These are phyloP conservation scores for Odocoileus virginianus DNA, from an alignment of 2,113 vertebrate species.

Conservation along the genomic window DNA sequence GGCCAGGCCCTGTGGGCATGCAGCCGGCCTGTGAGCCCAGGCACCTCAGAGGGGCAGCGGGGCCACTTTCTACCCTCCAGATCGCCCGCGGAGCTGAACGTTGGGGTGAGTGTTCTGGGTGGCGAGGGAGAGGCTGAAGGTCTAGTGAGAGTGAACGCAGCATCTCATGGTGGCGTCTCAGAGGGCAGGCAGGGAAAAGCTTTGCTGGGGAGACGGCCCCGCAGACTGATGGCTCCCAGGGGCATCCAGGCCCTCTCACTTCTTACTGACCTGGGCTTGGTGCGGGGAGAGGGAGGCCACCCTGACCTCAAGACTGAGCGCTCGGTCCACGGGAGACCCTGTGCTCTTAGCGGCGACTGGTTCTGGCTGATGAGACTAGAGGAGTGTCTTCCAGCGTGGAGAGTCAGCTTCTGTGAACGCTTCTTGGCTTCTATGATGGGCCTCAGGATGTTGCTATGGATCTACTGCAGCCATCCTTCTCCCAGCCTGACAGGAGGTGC, in stretches of 20 bases:
- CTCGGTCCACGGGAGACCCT: not conserved
- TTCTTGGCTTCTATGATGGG: not conserved
- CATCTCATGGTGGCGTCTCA: rapidly evolving
- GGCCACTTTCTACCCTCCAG: not conserved
- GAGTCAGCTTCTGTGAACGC: not conserved
- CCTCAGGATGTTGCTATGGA: rapidly evolving
- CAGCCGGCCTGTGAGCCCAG: not conserved
- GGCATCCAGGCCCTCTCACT: not conserved
- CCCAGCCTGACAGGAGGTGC: not conserved
- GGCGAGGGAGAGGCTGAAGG: too few species aligned
- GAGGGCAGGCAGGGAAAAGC: not conserved
- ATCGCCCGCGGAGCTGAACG: not conserved
- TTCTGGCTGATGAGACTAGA: not conserved
- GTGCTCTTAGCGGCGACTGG: not conserved
- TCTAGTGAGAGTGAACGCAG: rapidly evolving
- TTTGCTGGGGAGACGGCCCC: not conserved
- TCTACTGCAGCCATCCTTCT: not conserved
- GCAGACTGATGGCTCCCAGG: too few species aligned
- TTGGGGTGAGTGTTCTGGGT: not conserved
- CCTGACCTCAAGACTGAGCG: not conserved
- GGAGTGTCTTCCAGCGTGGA: not conserved
- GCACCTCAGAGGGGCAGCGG: not conserved
- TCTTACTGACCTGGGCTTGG: not conserved
- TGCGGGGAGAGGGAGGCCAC: not conserved
- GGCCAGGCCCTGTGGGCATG: not conserved